A percentile compares a stretch with the other conserved stretches of the same genome.
These are phyloP conservation scores for Falco concolor DNA, from an alignment of 2,797 vertebrate species.

Conservation along the genomic window DNA sequence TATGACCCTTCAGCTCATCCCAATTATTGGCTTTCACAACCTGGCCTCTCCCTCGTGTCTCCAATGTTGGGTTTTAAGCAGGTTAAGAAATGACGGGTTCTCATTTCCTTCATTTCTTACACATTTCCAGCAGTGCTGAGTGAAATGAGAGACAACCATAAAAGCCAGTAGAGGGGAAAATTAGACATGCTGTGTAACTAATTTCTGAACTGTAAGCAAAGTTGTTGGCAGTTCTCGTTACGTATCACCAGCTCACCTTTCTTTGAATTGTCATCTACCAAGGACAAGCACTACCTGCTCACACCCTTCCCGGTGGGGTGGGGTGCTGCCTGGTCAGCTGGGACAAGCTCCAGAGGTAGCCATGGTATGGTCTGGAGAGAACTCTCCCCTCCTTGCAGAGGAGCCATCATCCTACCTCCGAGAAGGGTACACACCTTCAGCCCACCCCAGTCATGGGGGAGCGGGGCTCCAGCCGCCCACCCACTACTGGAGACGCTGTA, in stretches of 20 bases:
- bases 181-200: slow-evolving; percentile 28
- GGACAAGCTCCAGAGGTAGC: neutral
- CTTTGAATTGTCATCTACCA: neutral
- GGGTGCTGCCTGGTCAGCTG: neutral
- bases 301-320: neutral
- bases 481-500: neutral
- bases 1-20: neutral
- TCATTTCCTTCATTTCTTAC: slow-evolving; percentile 9
- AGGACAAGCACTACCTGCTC: neutral
- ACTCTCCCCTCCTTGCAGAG: neutral
- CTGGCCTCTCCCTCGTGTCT: neutral
- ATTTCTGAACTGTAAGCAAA: slow-evolving; percentile 51
- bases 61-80: neutral
- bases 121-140: neutral
- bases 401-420: neutral
- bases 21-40: neutral
- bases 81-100: neutral
- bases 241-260: neutral
- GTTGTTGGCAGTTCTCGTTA: neutral
- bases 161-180: slow-evolving; percentile 54
- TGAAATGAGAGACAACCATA: neutral
- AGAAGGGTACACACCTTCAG: neutral
- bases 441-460: neutral
- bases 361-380: neutral
- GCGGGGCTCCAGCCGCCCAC: neutral